Evolutionary conservation across 2,888 invertebrate species (phyloP), one percentile per base, ranked within the genome.

Genomic region (Hofmannophila pseudospretella): DNA sequence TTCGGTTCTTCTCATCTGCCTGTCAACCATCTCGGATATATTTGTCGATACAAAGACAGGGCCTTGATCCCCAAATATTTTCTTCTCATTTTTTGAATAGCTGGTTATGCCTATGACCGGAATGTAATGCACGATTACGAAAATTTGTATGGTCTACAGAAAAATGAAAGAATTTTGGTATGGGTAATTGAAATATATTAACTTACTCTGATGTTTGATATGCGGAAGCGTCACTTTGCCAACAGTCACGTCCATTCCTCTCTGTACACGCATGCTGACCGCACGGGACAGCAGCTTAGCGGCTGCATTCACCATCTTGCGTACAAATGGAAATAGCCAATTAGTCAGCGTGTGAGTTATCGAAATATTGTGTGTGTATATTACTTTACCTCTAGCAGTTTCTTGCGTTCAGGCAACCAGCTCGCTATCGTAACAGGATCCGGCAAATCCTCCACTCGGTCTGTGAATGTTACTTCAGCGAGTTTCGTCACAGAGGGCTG

Each of bases 401-500:
- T 82, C 14, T 54, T 69, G 36, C 85, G 67, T 45, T 85, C 85
- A 0, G 84, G 82, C 25, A 85, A 48, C 41, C 45, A 64, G 8
- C 32, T 45, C 0, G 58, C 58, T 1, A 67, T 38, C 1, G 81
- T 42, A 0, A 81, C 75, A 1, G 84, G 80, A 28, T 82, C 80
- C 0, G 84, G 75, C 2, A 86, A 50, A 34, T 86, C 84, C 47
- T 85, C 85, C 0, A 69, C 47, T 2, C 69, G 65, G 34, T 85
- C 86, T 0, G 47, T 20, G 57, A 86, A 86, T 1, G 84, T 77
- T 36, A 84, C 79, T 45, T 85, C 86, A 0, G 80, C 85, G 29
- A 85, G 47, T 44, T 77, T 73, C 1, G 73, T 76, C 50, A 68
- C 67, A 0, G 85, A 85, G 0, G 85, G 85, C 86, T 86, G 47